Evolutionary conservation across 2,113 vertebrate genomes (phyloP).

Genomic region (Leptocoma aspasia): DNA sequence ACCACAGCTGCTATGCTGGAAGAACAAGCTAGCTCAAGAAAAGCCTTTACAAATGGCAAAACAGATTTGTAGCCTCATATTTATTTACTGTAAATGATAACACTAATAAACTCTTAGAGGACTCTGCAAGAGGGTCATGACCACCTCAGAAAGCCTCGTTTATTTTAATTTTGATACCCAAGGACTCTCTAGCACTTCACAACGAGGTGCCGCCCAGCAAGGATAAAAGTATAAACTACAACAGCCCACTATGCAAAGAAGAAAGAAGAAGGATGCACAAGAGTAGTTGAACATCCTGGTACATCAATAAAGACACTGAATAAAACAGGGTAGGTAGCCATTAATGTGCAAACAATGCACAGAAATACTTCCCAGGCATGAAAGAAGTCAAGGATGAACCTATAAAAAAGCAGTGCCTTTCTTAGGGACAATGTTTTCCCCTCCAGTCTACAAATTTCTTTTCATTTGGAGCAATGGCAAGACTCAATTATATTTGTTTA

Average conservation of each 20-base stretch:
- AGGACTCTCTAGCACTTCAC: not conserved
- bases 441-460: not conserved
- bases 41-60: constrained; percentile 6
- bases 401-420: not conserved
- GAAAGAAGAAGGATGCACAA: not conserved
- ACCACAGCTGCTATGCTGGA: not conserved
- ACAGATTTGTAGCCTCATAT: not conserved
- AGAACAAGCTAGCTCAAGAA: not conserved
- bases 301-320: not conserved
- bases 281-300: not conserved
- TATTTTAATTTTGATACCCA: not conserved
- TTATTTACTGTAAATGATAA: not conserved
- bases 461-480: not conserved
- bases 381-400: not conserved
- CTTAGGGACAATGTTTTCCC: not conserved
- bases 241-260: rapidly evolving
- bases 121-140: not conserved
- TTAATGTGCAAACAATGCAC: not conserved
- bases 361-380: not conserved
- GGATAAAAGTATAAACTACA: not conserved
- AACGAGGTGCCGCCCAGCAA: not conserved
- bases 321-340: not conserved
- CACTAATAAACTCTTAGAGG: not conserved
- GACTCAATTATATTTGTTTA: not conserved
- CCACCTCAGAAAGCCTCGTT: not conserved